Evolutionary conservation across 2,888 invertebrate genomes (phyloP), one percentile per base, ranked within the genome.

Genomic region (Nomada flava): DNA sequence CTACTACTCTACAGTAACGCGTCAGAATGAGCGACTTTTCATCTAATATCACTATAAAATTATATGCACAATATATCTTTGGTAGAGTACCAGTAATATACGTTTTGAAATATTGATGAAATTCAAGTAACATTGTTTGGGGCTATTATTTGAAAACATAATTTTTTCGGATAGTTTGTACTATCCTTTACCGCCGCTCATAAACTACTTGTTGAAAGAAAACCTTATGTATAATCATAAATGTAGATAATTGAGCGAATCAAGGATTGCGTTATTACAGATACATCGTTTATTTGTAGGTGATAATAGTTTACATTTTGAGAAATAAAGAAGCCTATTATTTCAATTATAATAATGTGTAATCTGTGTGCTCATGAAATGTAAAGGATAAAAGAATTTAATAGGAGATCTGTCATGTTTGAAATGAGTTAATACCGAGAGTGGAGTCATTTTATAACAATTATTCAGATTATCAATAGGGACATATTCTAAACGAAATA

Each of bases 341-440:
- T 92, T 91, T 91, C 86, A 90, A 87, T 84, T 89, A 90, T 87
- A 87, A 87, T 85, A 86, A 87, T 89, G 89, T 90, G 89, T 92
- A 92, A 91, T 89, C 89, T 86, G 89, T 90, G 89, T 91, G 90
- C 89, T 92, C 76, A 82, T 63, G 65, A 81, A 63, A 62, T 83
- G 68, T 79, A 79, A 87, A 86, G 36, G 57, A 62, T 65, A 59
- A 62, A 71, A 63, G 29, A 59, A 63, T 73, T 81, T 76, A 82
- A 77, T 79, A 71, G 63, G 63, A 75, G 82, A 86, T 89, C 85
- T 86, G 85, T 88, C 86, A 18, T 88, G 86, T 85, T 85, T 88
- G 84, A 82, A 76, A 79, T 47, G 13, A 68, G 36, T 75, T 74
- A 59, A 65, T 29, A 44, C 42, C 44, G 26, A 52, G 23, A 52